Evolutionary conservation across 2,113 vertebrate genomes (phyloP).

Genomic region (Anhinga rufa): DNA sequence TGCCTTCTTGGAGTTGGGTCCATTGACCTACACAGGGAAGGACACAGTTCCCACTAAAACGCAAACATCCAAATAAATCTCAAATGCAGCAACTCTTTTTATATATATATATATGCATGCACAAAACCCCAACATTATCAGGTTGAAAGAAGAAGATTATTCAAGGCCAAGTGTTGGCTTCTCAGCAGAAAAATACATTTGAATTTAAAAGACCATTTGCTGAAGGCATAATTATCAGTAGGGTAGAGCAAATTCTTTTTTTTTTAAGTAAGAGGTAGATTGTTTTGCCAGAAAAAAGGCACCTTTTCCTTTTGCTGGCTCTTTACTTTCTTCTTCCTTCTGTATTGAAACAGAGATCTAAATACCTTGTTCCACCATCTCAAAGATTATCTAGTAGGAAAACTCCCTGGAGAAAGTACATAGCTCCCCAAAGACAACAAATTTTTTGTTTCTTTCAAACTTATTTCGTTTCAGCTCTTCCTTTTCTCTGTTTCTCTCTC

Average conservation of each 20-base stretch:
- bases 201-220: neutral
- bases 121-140: neutral
- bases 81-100: neutral
- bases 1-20: neutral
- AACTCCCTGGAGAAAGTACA: slow-evolving; percentile 35
- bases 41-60: neutral
- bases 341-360: neutral
- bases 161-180: neutral
- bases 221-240: neutral
- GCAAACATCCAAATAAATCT: neutral
- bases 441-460: neutral
- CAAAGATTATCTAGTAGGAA: slow-evolving; percentile 25
- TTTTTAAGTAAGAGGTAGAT: neutral
- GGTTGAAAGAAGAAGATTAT: neutral
- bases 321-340: slow-evolving; percentile 21
- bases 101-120: neutral
- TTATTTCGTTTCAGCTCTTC: neutral
- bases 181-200: neutral
- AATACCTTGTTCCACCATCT: slow-evolving; percentile 20
- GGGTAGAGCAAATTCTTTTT: neutral
- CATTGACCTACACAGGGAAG: neutral
- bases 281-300: neutral
- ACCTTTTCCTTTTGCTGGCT: neutral
- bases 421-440: neutral
- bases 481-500: neutral